Conservation (phyloP, 2,888 invertebrate species). For the Acholoe squamosa region DNA sequence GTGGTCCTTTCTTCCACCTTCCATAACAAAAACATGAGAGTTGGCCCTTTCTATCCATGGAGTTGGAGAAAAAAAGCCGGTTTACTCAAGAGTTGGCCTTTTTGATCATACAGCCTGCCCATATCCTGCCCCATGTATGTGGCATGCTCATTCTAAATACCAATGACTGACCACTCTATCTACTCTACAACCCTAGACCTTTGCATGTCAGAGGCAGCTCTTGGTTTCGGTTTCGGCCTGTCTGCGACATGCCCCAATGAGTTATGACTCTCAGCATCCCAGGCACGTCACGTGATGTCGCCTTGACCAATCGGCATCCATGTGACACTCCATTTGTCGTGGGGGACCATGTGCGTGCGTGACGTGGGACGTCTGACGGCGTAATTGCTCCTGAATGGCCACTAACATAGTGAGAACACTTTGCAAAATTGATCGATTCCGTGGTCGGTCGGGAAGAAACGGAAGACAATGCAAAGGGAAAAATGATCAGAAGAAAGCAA, state of each 20-base stretch:
- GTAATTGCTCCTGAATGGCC: constrained; percentile 34
- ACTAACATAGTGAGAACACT: constrained; percentile 50
- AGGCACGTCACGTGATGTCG: background rate
- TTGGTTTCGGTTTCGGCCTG: background rate
- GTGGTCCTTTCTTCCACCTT: too few species aligned
- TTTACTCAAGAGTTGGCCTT: too few species aligned
- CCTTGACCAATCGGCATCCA: background rate
- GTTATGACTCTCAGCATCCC: background rate
- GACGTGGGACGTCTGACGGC: background rate
- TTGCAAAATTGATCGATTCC: constrained; percentile 49
- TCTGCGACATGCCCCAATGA: background rate
- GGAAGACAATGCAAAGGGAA: background rate
- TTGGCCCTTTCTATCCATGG: too few species aligned
- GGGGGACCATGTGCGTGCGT: constrained; percentile 3
- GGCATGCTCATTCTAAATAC: too few species aligned
- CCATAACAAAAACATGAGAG: too few species aligned
- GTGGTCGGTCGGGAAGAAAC: background rate
- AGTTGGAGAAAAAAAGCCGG: too few species aligned
- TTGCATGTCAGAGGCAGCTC: too few species aligned
- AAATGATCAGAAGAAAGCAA: background rate
- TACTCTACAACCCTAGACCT: too few species aligned
- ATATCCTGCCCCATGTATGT: too few species aligned
- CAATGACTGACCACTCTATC: background rate
- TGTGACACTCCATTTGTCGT: constrained; percentile 31
- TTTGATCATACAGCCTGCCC: too few species aligned